phyloP scores from a whole-genome alignment of 1,140 invertebrate genomes.

The Aporrectodea caliginosa region DNA sequence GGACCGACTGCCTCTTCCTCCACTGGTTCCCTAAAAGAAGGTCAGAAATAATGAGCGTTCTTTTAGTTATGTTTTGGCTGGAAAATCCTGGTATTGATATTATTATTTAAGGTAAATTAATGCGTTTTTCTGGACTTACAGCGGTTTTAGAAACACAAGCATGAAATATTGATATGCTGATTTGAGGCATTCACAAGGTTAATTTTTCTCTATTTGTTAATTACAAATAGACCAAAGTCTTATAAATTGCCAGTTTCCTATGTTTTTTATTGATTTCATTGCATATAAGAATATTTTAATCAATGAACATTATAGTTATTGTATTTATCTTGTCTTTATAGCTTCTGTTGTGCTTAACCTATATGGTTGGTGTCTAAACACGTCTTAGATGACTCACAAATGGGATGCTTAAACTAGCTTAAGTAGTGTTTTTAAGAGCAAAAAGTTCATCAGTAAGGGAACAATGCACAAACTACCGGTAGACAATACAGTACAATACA shows the following conservation, averaged over 20 bases:
- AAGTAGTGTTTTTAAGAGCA: too few species aligned
- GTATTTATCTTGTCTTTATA: too few species aligned
- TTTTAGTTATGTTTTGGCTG: neutral
- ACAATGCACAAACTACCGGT: too few species aligned
- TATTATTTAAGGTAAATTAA: neutral
- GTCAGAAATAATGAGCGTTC: neutral
- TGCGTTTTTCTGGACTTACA: neutral
- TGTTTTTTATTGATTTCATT: neutral
- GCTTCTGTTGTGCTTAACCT: too few species aligned
- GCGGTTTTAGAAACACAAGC: neutral
- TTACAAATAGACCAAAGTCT: neutral
- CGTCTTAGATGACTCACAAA: too few species aligned
- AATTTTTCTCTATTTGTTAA: neutral
- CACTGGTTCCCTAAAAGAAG: neutral
- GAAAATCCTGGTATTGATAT: neutral
- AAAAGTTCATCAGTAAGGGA: too few species aligned
- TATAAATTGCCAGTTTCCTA: neutral
- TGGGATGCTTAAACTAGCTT: too few species aligned
- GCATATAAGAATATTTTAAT: neutral
- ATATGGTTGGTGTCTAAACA: too few species aligned
- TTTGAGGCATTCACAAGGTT: neutral
- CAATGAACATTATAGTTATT: neutral
- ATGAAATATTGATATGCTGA: neutral
- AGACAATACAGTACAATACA: too few species aligned
- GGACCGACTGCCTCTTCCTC: too few species aligned